Conservation (phyloP, 2,113 vertebrate genomes). For the Syngnathoides biaculeatus region DNA sequence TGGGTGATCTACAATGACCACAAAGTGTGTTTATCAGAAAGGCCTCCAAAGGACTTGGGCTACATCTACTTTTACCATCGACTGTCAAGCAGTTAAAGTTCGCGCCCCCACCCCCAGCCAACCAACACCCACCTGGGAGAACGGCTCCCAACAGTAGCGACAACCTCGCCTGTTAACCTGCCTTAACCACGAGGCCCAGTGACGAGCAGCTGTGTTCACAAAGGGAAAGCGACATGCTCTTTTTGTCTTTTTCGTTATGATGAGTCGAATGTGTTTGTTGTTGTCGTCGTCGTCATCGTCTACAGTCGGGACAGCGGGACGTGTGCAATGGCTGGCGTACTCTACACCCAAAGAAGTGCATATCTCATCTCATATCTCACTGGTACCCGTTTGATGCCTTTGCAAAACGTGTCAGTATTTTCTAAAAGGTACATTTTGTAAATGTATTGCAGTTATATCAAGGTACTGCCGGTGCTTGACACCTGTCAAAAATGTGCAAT, state of each 20-base stretch:
- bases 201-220: constrained; percentile 47
- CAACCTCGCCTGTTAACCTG: constrained; percentile 37
- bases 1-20: constrained; percentile 99
- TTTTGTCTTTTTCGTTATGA: constrained; percentile 44
- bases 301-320: constrained; percentile 36
- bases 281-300: no score
- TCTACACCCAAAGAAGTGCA: constrained; percentile 32
- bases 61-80: constrained; percentile 98
- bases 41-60: constrained; percentile 95
- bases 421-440: constrained; percentile 57
- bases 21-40: constrained; percentile 96
- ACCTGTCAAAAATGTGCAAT: constrained; percentile 22
- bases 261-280: neutral
- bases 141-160: constrained; percentile 34
- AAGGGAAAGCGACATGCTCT: constrained; percentile 53
- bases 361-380: constrained; percentile 42
- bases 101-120: constrained; percentile 37
- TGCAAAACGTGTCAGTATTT: constrained; percentile 54
- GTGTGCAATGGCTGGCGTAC: constrained; percentile 63
- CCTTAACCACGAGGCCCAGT: constrained; percentile 38
- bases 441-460: constrained; percentile 35
- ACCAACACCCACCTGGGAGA: constrained; percentile 64
- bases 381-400: constrained; percentile 53
- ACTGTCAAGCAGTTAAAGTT: constrained; percentile 84
- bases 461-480: constrained; percentile 35